Conservation (phyloP, 2,888 invertebrate genomes). For the Halocaridina rubra region DNA sequence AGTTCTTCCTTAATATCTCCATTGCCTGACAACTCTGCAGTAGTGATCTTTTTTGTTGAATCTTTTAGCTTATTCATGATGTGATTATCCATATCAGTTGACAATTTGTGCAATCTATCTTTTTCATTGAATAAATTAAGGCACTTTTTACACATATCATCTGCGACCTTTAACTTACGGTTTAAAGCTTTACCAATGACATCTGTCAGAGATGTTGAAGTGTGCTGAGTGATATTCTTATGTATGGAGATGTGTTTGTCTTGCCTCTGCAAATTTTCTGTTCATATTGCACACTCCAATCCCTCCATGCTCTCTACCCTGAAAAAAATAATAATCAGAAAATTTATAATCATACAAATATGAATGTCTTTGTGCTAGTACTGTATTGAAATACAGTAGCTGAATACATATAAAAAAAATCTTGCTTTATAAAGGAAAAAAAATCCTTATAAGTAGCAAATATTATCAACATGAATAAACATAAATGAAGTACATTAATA, state of each 20-base stretch:
- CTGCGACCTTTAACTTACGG: constrained; percentile 6
- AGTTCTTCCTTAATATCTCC: constrained; percentile 29
- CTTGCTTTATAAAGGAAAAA: no score
- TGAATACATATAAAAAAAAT: no score
- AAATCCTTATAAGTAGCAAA: no score
- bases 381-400: no score
- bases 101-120: constrained; percentile 38
- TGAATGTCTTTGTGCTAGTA: no score
- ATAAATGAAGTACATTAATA: no score
- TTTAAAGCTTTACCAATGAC: constrained; percentile 19
- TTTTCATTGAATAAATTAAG: constrained; percentile 32
- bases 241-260: not conserved
- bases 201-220: constrained; percentile 17
- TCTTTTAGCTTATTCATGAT: constrained; percentile 36
- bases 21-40: not conserved
- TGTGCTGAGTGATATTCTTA: constrained; percentile 17
- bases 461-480: no score
- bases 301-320: not conserved
- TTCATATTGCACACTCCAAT: constrained; percentile 15
- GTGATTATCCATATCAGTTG: constrained; percentile 39
- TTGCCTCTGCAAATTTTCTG: not conserved
- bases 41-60: constrained; percentile 19
- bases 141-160: constrained; percentile 29
- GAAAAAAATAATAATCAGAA: no score
- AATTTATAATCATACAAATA: no score